These are phyloP conservation scores for Ooceraea biroi DNA, from an alignment of 1,140 invertebrate species.

Conservation along the genomic window DNA sequence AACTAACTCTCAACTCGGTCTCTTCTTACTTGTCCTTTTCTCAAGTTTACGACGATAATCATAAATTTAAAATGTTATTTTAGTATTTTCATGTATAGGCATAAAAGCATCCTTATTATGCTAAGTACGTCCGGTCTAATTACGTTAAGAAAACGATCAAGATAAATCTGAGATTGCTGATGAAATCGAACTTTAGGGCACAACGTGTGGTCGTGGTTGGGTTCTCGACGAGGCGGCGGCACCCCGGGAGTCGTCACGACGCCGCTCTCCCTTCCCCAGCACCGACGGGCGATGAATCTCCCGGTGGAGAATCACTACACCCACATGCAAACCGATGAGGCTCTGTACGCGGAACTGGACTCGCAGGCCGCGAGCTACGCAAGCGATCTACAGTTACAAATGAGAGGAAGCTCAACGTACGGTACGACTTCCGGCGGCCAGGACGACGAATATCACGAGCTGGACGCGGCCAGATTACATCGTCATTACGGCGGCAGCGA, in stretches of 20 bases:
- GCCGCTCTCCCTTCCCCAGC: slow-evolving; percentile 83
- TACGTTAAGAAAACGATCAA: slow-evolving; percentile 25
- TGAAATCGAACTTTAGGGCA: slow-evolving; percentile 79
- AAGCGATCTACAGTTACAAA: slow-evolving; percentile 84
- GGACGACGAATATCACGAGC: slow-evolving; percentile 85
- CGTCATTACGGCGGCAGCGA: slow-evolving; percentile 83
- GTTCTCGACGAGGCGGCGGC: slow-evolving; percentile 86
- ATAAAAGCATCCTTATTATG: not conserved
- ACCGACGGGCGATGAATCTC: slow-evolving; percentile 83
- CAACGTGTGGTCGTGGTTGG: slow-evolving; percentile 89
- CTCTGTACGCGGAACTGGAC: slow-evolving; percentile 90
- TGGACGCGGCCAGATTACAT: slow-evolving; percentile 84
- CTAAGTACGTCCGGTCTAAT: not conserved
- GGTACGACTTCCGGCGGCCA: slow-evolving; percentile 82
- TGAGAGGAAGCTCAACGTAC: slow-evolving; percentile 83
- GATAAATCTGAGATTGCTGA: slow-evolving; percentile 19
- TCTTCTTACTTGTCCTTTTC: no score
- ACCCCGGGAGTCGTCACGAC: slow-evolving; percentile 83
- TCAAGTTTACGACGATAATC: no score
- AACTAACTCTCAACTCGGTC: no score
- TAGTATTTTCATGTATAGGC: no score
- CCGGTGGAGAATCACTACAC: slow-evolving; percentile 91
- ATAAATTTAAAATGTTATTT: not conserved
- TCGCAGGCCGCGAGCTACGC: slow-evolving; percentile 85
- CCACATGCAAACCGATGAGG: slow-evolving; percentile 90